Evolutionary conservation across 2,797 vertebrate genomes (phyloP).

Genomic region (Otus scops): DNA sequence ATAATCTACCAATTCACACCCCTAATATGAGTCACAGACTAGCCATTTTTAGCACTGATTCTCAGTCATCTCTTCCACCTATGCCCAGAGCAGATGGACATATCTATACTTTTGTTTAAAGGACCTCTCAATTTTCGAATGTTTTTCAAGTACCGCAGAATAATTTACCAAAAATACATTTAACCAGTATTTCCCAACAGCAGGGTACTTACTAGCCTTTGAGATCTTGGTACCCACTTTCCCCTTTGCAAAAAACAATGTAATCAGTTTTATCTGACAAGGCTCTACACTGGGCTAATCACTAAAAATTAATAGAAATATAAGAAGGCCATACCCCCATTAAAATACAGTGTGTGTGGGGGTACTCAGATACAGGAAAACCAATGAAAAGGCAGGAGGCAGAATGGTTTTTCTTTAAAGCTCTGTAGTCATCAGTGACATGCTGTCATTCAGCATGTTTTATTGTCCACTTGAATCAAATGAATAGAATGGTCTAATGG

Average conservation of each 20-base stretch:
- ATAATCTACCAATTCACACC: neutral
- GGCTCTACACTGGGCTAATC: neutral
- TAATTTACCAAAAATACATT: neutral
- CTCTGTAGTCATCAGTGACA: neutral
- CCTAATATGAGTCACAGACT: neutral
- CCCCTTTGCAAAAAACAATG: neutral
- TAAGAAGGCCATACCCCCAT: neutral
- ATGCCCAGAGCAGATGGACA: neutral
- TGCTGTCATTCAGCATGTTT: slow-evolving; percentile 9
- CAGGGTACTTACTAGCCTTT: neutral
- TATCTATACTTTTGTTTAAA: neutral
- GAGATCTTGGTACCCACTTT: neutral
- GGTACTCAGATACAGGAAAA: neutral
- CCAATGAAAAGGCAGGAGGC: neutral
- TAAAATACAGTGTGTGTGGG: neutral
- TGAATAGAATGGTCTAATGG: neutral
- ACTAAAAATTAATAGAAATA: neutral
- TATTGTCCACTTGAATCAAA: slow-evolving; percentile 31
- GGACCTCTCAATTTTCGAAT: neutral
- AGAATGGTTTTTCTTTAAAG: neutral
- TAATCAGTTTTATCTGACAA: neutral
- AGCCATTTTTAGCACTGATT: neutral
- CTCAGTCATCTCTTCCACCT: neutral
- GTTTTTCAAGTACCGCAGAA: neutral
- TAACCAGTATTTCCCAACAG: neutral